phyloP scores from a whole-genome alignment of 2,888 invertebrate genomes.

The Clusia tigrina region DNA sequence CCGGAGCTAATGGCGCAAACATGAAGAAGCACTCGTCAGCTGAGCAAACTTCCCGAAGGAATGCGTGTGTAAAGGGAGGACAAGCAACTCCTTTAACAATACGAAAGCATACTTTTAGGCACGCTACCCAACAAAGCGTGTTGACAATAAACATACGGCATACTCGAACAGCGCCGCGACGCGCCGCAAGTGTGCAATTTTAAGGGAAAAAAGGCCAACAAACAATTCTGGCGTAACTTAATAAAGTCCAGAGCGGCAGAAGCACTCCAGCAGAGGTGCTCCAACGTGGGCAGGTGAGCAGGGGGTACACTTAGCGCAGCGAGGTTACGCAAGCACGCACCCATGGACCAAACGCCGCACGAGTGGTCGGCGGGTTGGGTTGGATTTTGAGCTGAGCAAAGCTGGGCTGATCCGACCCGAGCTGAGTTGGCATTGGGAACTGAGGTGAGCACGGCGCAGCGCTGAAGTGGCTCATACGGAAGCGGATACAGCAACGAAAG shows the following conservation, averaged over 20 bases:
- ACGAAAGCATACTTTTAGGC: background rate
- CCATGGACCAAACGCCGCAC: background rate
- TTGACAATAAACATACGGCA: background rate
- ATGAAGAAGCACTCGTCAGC: background rate
- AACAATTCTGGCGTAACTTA: background rate
- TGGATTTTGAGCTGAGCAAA: background rate
- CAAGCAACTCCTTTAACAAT: background rate
- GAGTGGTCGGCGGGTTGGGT: background rate
- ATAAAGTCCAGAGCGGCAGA: background rate
- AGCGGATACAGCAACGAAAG: background rate
- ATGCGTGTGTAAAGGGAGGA: background rate
- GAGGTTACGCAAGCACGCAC: no score
- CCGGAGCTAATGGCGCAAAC: constrained; percentile 35
- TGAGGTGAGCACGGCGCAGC: background rate
- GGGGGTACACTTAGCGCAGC: no score
- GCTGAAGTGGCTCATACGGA: background rate
- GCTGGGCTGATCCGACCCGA: background rate
- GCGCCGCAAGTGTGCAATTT: background rate
- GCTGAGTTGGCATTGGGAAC: background rate
- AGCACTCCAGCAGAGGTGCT: background rate
- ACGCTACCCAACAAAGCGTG: background rate
- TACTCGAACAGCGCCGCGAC: no score
- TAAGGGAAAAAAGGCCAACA: background rate
- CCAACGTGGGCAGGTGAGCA: no score
- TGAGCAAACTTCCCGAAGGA: background rate